These are phyloP conservation scores for Brachionus angularis DNA, from an alignment of 1,140 invertebrate species.

Conservation along the genomic window DNA sequence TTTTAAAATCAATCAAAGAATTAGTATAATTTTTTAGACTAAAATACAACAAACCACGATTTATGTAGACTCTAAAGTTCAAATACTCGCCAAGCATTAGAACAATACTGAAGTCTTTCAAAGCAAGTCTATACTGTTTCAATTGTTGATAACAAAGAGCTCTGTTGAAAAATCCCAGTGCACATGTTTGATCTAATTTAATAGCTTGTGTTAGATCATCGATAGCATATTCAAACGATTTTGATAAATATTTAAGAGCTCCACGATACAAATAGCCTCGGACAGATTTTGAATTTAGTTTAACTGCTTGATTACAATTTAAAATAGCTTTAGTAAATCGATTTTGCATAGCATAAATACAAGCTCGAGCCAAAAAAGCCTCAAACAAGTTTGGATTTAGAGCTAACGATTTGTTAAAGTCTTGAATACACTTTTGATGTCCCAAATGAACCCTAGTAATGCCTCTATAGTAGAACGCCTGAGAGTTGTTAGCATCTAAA, in stretches of 20 bases:
- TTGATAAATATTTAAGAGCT: conserved; percentile 56
- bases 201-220: conserved; percentile 54
- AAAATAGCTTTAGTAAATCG: conserved; percentile 54
- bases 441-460: conserved; percentile 10
- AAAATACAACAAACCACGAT: conserved; percentile 56
- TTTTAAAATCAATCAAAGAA: conserved; percentile 55
- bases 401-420: conserved; percentile 50
- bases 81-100: conserved; percentile 51
- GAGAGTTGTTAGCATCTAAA: conserved; percentile 52
- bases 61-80: conserved; percentile 51
- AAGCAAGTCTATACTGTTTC: conserved; percentile 47
- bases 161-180: conserved; percentile 56
- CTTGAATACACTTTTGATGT: not conserved
- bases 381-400: conserved; percentile 56
- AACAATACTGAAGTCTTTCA: conserved; percentile 57
- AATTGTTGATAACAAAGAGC: conserved; percentile 55
- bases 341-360: conserved; percentile 22
- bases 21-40: conserved; percentile 53
- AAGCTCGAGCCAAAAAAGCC: conserved; percentile 55
- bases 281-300: conserved; percentile 55
- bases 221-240: conserved; percentile 55
- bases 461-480: conserved; percentile 45
- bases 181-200: conserved; percentile 53
- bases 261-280: conserved; percentile 57
- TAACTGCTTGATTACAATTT: conserved; percentile 58